Evolutionary conservation across 2,888 invertebrate species (phyloP).

Genomic region (Dynastes tityus): DNA sequence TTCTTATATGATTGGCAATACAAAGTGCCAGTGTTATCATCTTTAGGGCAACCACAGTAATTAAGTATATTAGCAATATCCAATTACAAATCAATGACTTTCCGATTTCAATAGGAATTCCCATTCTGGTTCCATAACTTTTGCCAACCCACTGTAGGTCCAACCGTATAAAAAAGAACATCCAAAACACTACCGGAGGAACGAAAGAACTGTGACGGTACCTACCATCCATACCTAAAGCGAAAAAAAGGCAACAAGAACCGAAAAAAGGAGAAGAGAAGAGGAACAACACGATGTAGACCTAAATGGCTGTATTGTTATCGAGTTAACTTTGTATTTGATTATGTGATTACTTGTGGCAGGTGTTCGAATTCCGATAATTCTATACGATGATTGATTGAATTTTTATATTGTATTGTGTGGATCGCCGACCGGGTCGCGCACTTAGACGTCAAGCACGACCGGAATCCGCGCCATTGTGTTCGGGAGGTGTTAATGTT

Average conservation of each 20-base stretch:
- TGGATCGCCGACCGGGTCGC: constrained; percentile 49
- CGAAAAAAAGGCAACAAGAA: neutral
- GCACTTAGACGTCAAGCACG: constrained; percentile 31
- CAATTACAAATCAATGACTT: too few relatives aligned
- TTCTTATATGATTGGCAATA: too few relatives aligned
- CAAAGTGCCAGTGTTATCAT: too few relatives aligned
- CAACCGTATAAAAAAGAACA: constrained; percentile 5
- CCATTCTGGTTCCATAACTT: neutral
- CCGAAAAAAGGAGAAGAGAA: constrained; percentile 7
- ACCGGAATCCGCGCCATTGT: constrained; percentile 49
- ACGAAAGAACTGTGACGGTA: neutral
- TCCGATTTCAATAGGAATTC: too few relatives aligned
- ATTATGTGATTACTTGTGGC: constrained; percentile 68
- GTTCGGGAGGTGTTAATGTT: constrained; percentile 54
- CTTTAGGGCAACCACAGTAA: neutral
- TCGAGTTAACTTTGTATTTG: constrained; percentile 68
- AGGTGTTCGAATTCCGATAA: constrained; percentile 66
- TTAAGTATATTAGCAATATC: neutral
- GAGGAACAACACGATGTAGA: constrained; percentile 36
- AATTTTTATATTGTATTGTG: constrained; percentile 62
- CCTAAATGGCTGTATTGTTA: constrained; percentile 67
- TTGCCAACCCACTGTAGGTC: neutral
- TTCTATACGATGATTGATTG: constrained; percentile 64
- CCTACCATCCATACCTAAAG: neutral
- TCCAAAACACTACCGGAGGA: neutral